Evolutionary conservation across 2,113 vertebrate species (phyloP).

Genomic region (Epinephelus moara): DNA sequence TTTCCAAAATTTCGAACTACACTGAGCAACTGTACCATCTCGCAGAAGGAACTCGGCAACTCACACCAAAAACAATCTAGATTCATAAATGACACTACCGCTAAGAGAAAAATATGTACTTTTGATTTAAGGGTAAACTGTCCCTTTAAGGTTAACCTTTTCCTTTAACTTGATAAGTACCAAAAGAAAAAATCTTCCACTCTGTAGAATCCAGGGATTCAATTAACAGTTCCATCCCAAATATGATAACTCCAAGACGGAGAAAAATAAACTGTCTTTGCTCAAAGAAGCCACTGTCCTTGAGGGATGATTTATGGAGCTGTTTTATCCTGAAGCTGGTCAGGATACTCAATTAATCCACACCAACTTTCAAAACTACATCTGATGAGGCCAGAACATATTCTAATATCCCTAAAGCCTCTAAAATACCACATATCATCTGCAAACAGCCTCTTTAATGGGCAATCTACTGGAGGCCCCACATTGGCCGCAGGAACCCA

Average conservation of each 20-base stretch:
- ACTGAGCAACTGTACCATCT: too few relatives aligned
- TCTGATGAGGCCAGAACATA: slow-evolving; percentile 6
- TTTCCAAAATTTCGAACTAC: too few relatives aligned
- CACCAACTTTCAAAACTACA: slow-evolving; percentile 4
- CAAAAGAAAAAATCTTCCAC: background rate
- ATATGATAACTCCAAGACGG: slow-evolving; percentile 4
- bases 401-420: slow-evolving; percentile 27
- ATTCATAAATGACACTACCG: too few relatives aligned
- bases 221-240: slow-evolving; percentile 7
- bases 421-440: slow-evolving; percentile 13
- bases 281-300: slow-evolving; percentile 45
- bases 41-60: too few relatives aligned
- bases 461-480: background rate
- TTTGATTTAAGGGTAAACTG: too few relatives aligned
- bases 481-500: background rate
- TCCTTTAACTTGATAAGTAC: background rate
- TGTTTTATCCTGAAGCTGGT: slow-evolving; percentile 21
- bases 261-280: slow-evolving; percentile 12
- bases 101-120: too few relatives aligned
- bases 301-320: slow-evolving; percentile 38
- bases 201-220: slow-evolving; percentile 26
- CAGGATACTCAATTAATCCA: slow-evolving; percentile 44
- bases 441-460: background rate
- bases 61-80: too few relatives aligned
- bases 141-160: background rate